Base-by-base conservation (phyloP, 1,140 invertebrate genomes). In the Bombus ignitus region DNA sequence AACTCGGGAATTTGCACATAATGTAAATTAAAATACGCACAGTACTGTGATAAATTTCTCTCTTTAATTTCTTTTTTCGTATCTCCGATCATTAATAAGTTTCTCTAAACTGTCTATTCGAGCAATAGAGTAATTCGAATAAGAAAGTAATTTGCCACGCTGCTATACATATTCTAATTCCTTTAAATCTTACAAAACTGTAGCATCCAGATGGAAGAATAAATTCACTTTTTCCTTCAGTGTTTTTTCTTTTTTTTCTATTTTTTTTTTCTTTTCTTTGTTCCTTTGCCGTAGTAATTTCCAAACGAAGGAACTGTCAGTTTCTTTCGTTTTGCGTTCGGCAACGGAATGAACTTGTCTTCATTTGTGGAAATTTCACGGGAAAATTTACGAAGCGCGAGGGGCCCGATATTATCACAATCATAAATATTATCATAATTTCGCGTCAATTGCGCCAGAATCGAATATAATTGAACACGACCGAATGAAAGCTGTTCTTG, bases 401-500 rank as follows among this genome's bases (percentile, higher is more conserved):
- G 32, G 28, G n/a, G 3, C 10, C 15, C 13, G 13, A 25, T 18
- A 66, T 78, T 65, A 44, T 44, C 44, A 44, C 44, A 44, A 44
- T 44, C 44, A 44, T 44, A 44, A 44, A 25, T 18, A 65, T 78
- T 65, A 65, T 65, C 59, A 78, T 44, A 78, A 78, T 66, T 78
- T 59, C 15, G 9, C 6, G 28, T 22, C 28, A 78, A 44, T 42
- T 65, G 28, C 25, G 3, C 9, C 1, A 28, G 5, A 65, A 42
- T 65, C 25, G 22, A 66, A 44, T 44, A 47, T 35, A 37, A 66
- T 66, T 78, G 57, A 42, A 78, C 28, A 42, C 28, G 62, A 3
- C 12, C 18, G 62, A 78, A 35, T 35, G 42, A 44, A 44, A 32
- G 15, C 22, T 66, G 22, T 15, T 66, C 39, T 66, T 68, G 39